Conservation (phyloP, 2,113 vertebrate genomes). For the Hippocampus zosterae region DNA sequence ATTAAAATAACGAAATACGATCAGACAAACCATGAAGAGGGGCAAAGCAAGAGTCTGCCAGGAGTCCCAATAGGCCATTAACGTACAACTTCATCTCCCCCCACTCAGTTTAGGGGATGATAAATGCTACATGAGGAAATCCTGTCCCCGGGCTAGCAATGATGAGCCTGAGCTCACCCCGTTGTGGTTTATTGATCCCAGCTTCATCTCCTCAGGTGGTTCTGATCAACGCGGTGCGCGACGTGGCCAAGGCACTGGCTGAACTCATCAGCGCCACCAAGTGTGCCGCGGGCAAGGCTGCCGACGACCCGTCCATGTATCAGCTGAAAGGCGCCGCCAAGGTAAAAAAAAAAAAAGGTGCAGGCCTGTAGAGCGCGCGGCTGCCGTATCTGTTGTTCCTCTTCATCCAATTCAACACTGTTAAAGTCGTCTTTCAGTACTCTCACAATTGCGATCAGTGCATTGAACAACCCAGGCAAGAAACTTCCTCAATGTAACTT, state of each 20-base stretch:
- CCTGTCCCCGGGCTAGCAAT: conserved; percentile 37
- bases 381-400: conserved; percentile 13
- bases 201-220: conserved; percentile 80
- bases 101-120: conserved; percentile 37
- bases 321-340: conserved; percentile 97
- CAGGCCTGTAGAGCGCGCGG: not conserved
- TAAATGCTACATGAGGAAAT: conserved; percentile 52
- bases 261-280: conserved; percentile 97
- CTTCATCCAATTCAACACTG: conserved; percentile 7
- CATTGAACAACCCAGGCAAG: not conserved
- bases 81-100: conserved; percentile 13
- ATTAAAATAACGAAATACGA: not conserved
- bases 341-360: conserved; percentile 63
- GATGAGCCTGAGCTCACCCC: conserved; percentile 45
- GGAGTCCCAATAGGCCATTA: not conserved
- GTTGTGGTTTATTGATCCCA: conserved; percentile 50
- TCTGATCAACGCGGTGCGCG: conserved; percentile 95
- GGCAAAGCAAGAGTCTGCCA: not conserved
- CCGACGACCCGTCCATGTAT: conserved; percentile 97
- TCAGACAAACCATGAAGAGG: not conserved
- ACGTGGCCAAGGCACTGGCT: conserved; percentile 95
- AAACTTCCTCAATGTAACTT: conserved; percentile 6
- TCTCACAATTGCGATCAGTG: conserved; percentile 5
- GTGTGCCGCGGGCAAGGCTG: conserved; percentile 91
- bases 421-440: conserved; percentile 1